Conservation (phyloP, 2,888 invertebrate species). For the Plagodis pulveraria region DNA sequence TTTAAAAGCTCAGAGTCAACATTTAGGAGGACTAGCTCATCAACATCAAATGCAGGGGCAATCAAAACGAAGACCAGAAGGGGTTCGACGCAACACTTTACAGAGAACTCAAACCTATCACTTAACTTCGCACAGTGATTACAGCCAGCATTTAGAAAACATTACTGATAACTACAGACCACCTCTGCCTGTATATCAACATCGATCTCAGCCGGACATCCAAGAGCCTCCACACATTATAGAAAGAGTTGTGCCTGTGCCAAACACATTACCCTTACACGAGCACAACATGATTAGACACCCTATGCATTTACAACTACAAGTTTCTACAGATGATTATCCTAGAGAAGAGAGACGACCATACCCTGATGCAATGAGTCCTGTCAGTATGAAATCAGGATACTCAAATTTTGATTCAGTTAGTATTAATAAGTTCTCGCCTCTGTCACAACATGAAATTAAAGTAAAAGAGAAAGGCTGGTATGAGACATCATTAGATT, state of each 20-base stretch:
- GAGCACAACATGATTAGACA: slow-evolving; percentile 69
- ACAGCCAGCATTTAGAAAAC: slow-evolving; percentile 76
- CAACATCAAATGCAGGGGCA: slow-evolving; percentile 69
- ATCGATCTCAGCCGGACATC: slow-evolving; percentile 74
- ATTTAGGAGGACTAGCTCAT: slow-evolving; percentile 68
- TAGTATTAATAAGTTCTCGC: slow-evolving; percentile 74
- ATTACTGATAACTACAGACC: slow-evolving; percentile 65
- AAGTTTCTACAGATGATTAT: slow-evolving; percentile 77
- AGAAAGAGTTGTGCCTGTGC: slow-evolving; percentile 66
- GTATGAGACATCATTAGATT: slow-evolving; percentile 89
- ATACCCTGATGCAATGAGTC: slow-evolving; percentile 70
- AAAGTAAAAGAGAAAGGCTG: slow-evolving; percentile 86
- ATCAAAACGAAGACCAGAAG: slow-evolving; percentile 66
- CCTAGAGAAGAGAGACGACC: slow-evolving; percentile 60
- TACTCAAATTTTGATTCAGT: slow-evolving; percentile 76
- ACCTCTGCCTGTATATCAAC: slow-evolving; percentile 64
- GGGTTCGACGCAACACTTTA: slow-evolving; percentile 70
- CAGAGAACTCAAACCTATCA: slow-evolving; percentile 82
- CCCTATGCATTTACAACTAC: slow-evolving; percentile 72
- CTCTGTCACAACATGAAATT: slow-evolving; percentile 69
- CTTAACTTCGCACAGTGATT: slow-evolving; percentile 79
- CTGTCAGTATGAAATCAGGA: slow-evolving; percentile 74
- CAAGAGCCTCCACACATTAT: slow-evolving; percentile 67
- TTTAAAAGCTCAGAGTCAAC: slow-evolving; percentile 77
- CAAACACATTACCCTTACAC: slow-evolving; percentile 72